These are phyloP conservation scores for Eleutherodactylus coqui DNA, from an alignment of 2,797 vertebrate genomes.

Conservation along the genomic window DNA sequence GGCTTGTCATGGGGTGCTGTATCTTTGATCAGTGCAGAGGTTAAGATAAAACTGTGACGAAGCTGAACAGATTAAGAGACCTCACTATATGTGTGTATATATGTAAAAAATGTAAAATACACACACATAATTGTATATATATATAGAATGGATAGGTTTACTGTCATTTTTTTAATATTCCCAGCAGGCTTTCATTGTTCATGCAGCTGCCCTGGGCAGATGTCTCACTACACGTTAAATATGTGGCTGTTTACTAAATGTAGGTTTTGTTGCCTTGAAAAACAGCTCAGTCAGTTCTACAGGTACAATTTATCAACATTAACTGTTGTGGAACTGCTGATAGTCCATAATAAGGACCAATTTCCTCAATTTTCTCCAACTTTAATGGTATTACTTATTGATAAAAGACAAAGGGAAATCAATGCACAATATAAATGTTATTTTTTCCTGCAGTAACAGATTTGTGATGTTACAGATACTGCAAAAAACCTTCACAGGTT, in stretches of 20 bases:
- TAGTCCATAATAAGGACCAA: neutral
- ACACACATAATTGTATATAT: too few relatives aligned
- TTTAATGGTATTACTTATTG: neutral
- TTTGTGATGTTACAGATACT: neutral
- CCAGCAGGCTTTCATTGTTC: neutral
- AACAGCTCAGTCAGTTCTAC: neutral
- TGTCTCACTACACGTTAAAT: neutral
- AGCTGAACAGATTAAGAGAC: too few relatives aligned
- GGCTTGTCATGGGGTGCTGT: too few relatives aligned
- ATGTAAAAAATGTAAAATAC: too few relatives aligned
- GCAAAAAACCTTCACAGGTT: neutral
- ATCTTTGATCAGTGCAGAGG: too few relatives aligned
- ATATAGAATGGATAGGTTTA: too few relatives aligned
- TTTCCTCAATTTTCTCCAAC: too few relatives aligned
- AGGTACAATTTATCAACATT: neutral
- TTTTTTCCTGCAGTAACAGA: neutral
- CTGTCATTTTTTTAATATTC: too few relatives aligned
- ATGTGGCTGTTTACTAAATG: neutral
- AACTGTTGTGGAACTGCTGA: neutral
- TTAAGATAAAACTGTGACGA: too few relatives aligned
- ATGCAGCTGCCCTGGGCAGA: neutral
- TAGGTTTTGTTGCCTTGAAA: slow-evolving; percentile 9
- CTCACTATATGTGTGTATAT: too few relatives aligned
- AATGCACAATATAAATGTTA: slow-evolving; percentile 1
- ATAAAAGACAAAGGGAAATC: neutral